A percentile compares a stretch with the other conserved stretches of the same genome.
phyloP scores from a whole-genome alignment of 2,888 invertebrate genomes.

The Allacma fusca region DNA sequence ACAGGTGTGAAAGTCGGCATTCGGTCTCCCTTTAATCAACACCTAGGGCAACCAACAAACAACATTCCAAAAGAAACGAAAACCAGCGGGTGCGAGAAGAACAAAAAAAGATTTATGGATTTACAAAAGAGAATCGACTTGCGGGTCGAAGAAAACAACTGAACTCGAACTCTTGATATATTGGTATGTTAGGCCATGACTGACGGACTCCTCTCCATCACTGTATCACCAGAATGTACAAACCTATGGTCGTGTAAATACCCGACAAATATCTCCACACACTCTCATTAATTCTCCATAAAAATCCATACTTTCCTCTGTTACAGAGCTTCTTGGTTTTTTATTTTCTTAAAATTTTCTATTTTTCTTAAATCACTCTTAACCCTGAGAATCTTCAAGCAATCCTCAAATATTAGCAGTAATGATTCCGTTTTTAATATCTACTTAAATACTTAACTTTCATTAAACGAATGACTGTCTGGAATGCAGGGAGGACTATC shows the following conservation, averaged over 20 bases:
- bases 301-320: background rate
- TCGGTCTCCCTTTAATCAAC: conserved; percentile 61
- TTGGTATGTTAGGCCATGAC: conserved; percentile 23
- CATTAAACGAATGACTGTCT: too few species aligned
- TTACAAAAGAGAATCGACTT: conserved; percentile 59
- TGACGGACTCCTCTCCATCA: conserved; percentile 24
- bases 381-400: too few species aligned
- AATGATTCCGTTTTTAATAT: too few species aligned
- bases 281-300: conserved; percentile 1
- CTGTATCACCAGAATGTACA: background rate
- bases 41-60: conserved; percentile 60
- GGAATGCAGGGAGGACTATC: too few species aligned
- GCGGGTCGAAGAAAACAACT: conserved; percentile 39
- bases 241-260: background rate
- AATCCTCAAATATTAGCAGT: too few species aligned
- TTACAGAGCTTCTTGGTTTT: too few species aligned
- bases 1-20: conserved; percentile 61
- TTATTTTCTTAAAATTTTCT: too few species aligned
- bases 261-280: background rate
- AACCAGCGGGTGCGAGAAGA: conserved; percentile 59
- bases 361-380: too few species aligned
- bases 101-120: conserved; percentile 61
- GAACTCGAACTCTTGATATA: conserved; percentile 24
- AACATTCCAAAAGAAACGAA: conserved; percentile 56
- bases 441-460: too few species aligned